These are phyloP conservation scores for Tuberolachnus salignus DNA, from an alignment of 2,888 invertebrate species.

Conservation along the genomic window DNA sequence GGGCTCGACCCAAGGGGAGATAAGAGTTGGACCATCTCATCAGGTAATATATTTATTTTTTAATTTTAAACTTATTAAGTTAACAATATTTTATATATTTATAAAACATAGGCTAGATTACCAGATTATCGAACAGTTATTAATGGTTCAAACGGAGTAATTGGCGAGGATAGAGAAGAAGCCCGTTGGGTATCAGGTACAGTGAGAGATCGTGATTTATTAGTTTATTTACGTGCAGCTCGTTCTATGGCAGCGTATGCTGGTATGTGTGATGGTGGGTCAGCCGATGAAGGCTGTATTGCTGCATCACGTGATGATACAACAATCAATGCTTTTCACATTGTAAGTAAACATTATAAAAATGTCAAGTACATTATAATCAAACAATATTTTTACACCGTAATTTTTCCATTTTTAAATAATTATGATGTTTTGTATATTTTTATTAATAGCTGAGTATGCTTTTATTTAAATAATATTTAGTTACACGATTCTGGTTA, in stretches of 20 bases:
- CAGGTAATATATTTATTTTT: slow-evolving; percentile 67
- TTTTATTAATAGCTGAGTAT: slow-evolving; percentile 1
- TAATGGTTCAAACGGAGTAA: slow-evolving; percentile 64
- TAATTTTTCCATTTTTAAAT: background rate
- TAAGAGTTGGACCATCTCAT: slow-evolving; percentile 78
- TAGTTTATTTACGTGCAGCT: slow-evolving; percentile 96
- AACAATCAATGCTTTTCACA: slow-evolving; percentile 94
- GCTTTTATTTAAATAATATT: slow-evolving; percentile 55
- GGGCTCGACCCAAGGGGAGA: slow-evolving; percentile 78
- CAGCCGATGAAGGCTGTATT: slow-evolving; percentile 94
- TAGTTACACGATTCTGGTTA: slow-evolving; percentile 94
- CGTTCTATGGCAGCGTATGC: slow-evolving; percentile 98
- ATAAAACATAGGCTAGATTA: slow-evolving; percentile 68
- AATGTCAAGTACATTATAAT: background rate
- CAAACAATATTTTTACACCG: background rate
- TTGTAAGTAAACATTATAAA: slow-evolving; percentile 66
- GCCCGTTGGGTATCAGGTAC: slow-evolving; percentile 93
- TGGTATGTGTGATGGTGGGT: slow-evolving; percentile 98
- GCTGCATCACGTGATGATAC: slow-evolving; percentile 97
- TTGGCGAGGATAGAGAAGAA: slow-evolving; percentile 76
- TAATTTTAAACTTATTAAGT: background rate
- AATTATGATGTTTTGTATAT: slow-evolving; percentile 17
- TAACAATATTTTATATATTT: background rate
- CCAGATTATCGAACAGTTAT: slow-evolving; percentile 67
- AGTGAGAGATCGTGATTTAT: slow-evolving; percentile 89